Conservation (phyloP, 2,113 vertebrate species). For the Peromyscus polionotus region DNA sequence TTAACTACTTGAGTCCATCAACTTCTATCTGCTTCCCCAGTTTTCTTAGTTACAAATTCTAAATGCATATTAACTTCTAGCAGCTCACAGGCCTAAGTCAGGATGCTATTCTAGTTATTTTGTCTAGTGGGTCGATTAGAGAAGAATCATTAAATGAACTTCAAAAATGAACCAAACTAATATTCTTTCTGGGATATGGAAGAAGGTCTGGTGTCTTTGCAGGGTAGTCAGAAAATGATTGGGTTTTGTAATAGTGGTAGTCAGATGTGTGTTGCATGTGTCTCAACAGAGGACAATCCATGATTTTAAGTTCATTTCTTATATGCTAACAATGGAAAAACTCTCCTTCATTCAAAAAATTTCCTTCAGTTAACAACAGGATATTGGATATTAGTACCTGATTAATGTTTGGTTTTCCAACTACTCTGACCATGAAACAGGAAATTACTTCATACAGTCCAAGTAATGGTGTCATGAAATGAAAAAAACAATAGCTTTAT, state of each 20-base stretch:
- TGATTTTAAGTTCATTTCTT: neutral
- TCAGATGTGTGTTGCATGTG: neutral
- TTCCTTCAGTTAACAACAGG: neutral
- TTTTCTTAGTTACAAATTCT: neutral
- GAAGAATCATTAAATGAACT: neutral
- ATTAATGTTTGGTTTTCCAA: neutral
- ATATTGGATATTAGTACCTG: rapidly evolving
- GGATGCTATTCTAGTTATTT: neutral
- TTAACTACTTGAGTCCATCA: neutral
- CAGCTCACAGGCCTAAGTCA: neutral
- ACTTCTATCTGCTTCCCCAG: neutral
- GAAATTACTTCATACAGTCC: neutral
- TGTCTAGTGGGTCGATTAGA: rapidly evolving
- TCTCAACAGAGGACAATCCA: neutral
- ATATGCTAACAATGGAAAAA: neutral
- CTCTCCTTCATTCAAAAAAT: neutral
- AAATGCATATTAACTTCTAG: neutral
- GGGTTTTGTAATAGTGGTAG: neutral
- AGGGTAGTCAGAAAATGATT: neutral
- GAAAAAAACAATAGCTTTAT: too few relatives aligned
- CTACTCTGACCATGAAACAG: neutral
- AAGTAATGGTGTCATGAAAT: neutral
- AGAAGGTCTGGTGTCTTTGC: neutral
- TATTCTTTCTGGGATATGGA: neutral
- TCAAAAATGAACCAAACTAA: neutral